Evolutionary conservation across 1,140 invertebrate genomes (phyloP).

Genomic region (Matsumurasca onukii): DNA sequence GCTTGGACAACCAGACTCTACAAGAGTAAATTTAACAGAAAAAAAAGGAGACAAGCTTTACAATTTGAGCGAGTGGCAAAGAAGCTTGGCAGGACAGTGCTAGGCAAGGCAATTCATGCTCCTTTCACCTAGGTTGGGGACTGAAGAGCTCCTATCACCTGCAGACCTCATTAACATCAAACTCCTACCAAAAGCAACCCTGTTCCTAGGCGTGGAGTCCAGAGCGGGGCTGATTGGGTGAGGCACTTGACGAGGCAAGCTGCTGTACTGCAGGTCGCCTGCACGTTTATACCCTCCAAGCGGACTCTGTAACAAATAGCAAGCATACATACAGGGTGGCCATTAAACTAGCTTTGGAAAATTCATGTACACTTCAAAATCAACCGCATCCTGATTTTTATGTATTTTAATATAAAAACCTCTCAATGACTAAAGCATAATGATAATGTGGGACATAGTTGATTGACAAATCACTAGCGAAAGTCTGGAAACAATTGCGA

Average conservation of each 20-base stretch:
- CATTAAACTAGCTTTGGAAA: background rate
- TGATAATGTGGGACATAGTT: background rate
- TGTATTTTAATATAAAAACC: background rate
- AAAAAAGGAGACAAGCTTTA: too few relatives aligned
- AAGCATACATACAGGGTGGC: slow-evolving; percentile 31
- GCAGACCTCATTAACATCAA: slow-evolving; percentile 53
- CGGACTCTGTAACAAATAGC: slow-evolving; percentile 55
- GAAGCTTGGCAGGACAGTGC: too few relatives aligned
- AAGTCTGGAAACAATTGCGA: background rate
- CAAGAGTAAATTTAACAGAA: too few relatives aligned
- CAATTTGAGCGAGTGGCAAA: too few relatives aligned
- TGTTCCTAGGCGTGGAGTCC: slow-evolving; percentile 52
- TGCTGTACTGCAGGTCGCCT: slow-evolving; percentile 65
- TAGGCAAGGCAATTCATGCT: too few relatives aligned
- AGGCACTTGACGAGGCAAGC: slow-evolving; percentile 61
- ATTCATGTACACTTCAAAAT: too few relatives aligned
- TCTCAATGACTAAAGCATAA: background rate
- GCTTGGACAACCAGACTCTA: too few relatives aligned
- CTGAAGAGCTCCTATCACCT: slow-evolving; percentile 75
- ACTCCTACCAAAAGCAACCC: slow-evolving; percentile 70
- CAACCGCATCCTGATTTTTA: background rate
- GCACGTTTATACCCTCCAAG: slow-evolving; percentile 42
- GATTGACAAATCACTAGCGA: background rate
- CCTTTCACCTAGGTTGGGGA: slow-evolving; percentile 82
- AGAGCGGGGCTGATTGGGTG: slow-evolving; percentile 37